Evolutionary conservation across 2,888 invertebrate genomes (phyloP).

Genomic region (Clusia tigrina): DNA sequence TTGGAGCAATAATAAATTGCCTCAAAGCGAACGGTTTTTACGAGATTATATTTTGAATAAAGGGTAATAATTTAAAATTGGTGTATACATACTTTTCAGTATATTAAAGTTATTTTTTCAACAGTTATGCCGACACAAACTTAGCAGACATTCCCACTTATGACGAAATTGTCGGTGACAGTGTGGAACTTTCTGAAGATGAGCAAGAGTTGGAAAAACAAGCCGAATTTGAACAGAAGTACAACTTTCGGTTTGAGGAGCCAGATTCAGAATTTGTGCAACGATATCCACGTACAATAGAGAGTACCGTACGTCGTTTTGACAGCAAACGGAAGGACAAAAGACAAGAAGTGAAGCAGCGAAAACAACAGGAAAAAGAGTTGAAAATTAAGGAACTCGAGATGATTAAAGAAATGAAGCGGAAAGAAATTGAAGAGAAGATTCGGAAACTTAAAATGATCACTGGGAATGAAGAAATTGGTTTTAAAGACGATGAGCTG

Average conservation of each 20-base stretch:
- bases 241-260: conserved; percentile 96
- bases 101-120: conserved; percentile 7
- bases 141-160: conserved; percentile 69
- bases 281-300: conserved; percentile 89
- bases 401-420: conserved; percentile 83
- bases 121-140: conserved; percentile 66
- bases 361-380: conserved; percentile 81
- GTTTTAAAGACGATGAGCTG: conserved; percentile 76
- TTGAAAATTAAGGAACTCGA: conserved; percentile 88
- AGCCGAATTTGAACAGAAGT: conserved; percentile 92
- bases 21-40: conserved; percentile 86
- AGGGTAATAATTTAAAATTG: conserved; percentile 64
- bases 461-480: conserved; percentile 77
- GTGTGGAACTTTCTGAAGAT: conserved; percentile 76
- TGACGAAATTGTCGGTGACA: conserved; percentile 72
- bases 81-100: neutral
- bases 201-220: conserved; percentile 81
- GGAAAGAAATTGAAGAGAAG: conserved; percentile 89
- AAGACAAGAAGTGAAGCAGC: conserved; percentile 75
- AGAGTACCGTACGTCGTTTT: conserved; percentile 80
- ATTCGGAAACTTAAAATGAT: conserved; percentile 85
- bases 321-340: conserved; percentile 82
- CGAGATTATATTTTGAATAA: conserved; percentile 92
- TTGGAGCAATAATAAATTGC: conserved; percentile 85
- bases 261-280: conserved; percentile 93